phyloP scores from a whole-genome alignment of 2,888 invertebrate genomes.

The Opisthograptis luteolata region DNA sequence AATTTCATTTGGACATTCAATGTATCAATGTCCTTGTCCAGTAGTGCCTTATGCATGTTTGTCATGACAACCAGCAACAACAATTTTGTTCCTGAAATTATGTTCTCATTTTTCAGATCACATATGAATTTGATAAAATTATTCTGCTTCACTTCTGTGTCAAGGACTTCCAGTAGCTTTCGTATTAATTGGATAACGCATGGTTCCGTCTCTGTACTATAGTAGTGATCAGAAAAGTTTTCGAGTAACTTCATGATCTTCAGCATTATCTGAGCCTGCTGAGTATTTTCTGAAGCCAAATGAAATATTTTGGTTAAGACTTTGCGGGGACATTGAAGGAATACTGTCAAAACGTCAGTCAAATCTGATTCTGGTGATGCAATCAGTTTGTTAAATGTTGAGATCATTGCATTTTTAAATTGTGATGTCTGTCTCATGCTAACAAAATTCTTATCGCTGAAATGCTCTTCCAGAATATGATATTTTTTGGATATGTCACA shows the following conservation, averaged over 20 bases:
- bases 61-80: constrained; percentile 71
- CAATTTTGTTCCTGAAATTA: constrained; percentile 58
- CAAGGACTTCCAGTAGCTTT: constrained; percentile 48
- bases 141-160: constrained; percentile 51
- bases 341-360: constrained; percentile 58
- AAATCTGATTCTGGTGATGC: constrained; percentile 53
- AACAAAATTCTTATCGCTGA: constrained; percentile 52
- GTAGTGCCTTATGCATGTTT: constrained; percentile 60
- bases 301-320: constrained; percentile 63
- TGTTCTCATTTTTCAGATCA: constrained; percentile 53
- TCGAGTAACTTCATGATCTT: constrained; percentile 59
- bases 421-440: constrained; percentile 50
- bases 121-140: constrained; percentile 63
- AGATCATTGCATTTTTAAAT: constrained; percentile 53
- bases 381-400: constrained; percentile 71
- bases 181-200: constrained; percentile 58
- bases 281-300: constrained; percentile 60
- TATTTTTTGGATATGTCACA: constrained; percentile 53
- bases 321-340: constrained; percentile 66
- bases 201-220: constrained; percentile 62
- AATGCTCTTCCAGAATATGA: constrained; percentile 58
- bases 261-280: constrained; percentile 65
- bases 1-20: constrained; percentile 59
- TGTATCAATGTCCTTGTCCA: constrained; percentile 49
- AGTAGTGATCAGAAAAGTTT: constrained; percentile 63